Conservation (phyloP, 2,113 vertebrate species). For the Alethe castanea region DNA sequence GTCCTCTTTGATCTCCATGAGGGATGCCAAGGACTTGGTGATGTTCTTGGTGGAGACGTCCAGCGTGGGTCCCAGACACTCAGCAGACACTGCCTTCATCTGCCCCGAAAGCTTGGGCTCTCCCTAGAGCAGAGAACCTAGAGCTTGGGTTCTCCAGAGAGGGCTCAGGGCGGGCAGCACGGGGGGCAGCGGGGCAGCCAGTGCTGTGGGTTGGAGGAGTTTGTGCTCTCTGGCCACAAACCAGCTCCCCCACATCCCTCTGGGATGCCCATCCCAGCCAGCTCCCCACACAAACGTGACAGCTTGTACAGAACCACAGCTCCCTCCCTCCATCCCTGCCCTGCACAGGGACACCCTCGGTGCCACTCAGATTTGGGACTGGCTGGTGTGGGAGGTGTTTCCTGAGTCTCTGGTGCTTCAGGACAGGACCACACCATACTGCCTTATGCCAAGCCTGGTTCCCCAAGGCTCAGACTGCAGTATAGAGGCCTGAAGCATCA, state of each 20-base stretch:
- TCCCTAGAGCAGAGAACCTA: conserved; percentile 66
- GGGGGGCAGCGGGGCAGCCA: background rate
- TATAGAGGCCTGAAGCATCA: background rate
- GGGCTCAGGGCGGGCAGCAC: background rate
- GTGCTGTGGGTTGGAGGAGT: background rate
- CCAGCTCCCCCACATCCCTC: fast-evolving
- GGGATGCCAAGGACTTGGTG: conserved; percentile 93
- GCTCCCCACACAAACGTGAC: background rate
- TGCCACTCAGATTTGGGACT: background rate
- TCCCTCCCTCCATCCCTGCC: background rate
- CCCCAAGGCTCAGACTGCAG: background rate
- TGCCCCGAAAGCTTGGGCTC: conserved; percentile 92
- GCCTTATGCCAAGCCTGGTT: background rate
- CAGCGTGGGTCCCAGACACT: conserved; percentile 87
- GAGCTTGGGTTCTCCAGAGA: background rate
- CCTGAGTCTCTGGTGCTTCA: background rate
- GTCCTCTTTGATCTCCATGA: conserved; percentile 93
- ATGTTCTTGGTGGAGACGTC: conserved; percentile 87
- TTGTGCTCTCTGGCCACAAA: background rate
- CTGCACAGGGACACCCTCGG: background rate
- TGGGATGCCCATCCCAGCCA: background rate
- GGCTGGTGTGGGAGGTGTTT: background rate
- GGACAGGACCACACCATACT: background rate
- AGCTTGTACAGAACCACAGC: background rate
- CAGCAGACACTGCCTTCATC: conserved; percentile 93